These are phyloP conservation scores for Oryzaephilus surinamensis DNA, from an alignment of 1,140 invertebrate genomes.

Conservation along the genomic window DNA sequence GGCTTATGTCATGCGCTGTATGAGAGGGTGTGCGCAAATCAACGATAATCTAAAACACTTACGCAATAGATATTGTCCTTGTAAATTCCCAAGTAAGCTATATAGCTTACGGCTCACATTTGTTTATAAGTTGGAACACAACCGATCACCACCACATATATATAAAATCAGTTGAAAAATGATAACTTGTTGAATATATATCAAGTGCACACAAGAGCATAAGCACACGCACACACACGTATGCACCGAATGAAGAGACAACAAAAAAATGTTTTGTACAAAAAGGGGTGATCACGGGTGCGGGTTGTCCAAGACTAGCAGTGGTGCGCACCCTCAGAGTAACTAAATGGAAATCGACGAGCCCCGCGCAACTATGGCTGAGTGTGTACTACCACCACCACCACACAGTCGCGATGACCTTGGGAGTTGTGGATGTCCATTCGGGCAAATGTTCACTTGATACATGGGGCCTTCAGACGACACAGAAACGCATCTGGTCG, in stretches of 20 bases:
- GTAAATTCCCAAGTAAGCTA: conserved; percentile 8
- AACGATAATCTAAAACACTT: conserved; percentile 31
- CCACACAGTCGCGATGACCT: conserved; percentile 32
- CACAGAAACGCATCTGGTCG: conserved; percentile 19
- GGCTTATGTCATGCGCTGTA: conserved; percentile 27
- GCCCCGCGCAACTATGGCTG: conserved; percentile 35
- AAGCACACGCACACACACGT: no score
- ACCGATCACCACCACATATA: neutral
- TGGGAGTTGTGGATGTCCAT: conserved; percentile 34
- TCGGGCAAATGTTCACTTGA: conserved; percentile 17
- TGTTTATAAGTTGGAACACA: neutral
- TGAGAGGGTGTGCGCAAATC: conserved; percentile 30
- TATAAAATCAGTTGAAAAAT: no score
- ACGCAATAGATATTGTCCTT: conserved; percentile 35
- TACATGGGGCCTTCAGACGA: conserved; percentile 7
- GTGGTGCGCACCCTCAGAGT: conserved; percentile 35
- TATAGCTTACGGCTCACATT: neutral
- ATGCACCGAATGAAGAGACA: neutral
- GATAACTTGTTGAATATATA: no score
- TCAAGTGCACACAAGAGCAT: no score
- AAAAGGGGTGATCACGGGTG: conserved; percentile 9
- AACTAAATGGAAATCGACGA: conserved; percentile 35
- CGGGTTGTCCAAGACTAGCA: conserved; percentile 13
- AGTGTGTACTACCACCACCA: conserved; percentile 36
- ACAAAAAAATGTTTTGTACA: conserved; percentile 1